Conservation (phyloP, 2,113 vertebrate species). For the Leucopternis melanops region DNA sequence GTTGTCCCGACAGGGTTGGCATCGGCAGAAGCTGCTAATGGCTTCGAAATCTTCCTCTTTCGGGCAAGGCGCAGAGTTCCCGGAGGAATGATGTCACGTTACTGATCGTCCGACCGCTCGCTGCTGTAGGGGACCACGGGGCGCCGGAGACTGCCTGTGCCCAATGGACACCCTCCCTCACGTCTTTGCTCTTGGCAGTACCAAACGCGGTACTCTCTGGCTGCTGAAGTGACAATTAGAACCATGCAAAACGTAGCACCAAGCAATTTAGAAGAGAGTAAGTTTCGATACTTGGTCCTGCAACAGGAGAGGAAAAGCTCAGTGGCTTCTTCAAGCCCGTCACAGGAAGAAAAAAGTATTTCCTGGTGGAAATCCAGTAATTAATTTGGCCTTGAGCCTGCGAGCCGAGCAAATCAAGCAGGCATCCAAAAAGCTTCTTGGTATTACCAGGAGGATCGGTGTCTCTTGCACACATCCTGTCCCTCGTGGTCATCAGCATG, state of each 20-base stretch:
- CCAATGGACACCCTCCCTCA: rapidly evolving
- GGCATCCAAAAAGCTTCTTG: neutral
- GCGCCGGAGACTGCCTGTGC: rapidly evolving
- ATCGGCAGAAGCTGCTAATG: rapidly evolving
- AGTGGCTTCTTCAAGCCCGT: neutral
- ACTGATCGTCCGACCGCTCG: rapidly evolving
- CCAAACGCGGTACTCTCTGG: rapidly evolving
- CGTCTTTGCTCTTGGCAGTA: rapidly evolving
- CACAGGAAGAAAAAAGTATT: neutral
- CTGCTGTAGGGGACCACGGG: rapidly evolving
- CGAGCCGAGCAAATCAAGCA: neutral
- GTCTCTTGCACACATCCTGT: neutral
- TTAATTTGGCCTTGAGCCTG: neutral
- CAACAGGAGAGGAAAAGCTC: neutral
- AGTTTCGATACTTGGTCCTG: rapidly evolving
- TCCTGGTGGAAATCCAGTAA: neutral
- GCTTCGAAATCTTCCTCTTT: rapidly evolving
- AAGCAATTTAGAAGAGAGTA: rapidly evolving
- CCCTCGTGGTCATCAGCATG: rapidly evolving
- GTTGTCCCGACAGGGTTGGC: rapidly evolving
- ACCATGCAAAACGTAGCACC: rapidly evolving
- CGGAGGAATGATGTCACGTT: rapidly evolving
- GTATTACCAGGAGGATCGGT: neutral
- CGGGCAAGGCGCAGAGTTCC: rapidly evolving
- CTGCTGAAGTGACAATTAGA: rapidly evolving